These are phyloP conservation scores for Drosophila simulans DNA, from an alignment of 1,140 invertebrate species.

Conservation along the genomic window DNA sequence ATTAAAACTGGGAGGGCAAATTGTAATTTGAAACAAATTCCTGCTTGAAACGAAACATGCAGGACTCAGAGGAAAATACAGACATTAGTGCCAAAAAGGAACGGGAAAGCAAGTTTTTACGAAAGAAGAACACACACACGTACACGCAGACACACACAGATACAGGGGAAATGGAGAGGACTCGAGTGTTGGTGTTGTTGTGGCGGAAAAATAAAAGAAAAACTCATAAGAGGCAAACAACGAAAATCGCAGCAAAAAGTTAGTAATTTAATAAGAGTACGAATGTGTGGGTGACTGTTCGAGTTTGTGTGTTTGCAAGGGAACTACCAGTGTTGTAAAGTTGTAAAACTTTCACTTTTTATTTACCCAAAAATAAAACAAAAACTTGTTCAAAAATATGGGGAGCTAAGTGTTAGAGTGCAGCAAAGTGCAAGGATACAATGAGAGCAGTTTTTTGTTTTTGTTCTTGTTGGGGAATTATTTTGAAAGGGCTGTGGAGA, in stretches of 20 bases:
- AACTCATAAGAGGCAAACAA: constrained; percentile 61
- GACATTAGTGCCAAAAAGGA: constrained; percentile 19
- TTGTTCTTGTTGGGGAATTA: constrained; percentile 25
- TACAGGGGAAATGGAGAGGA: constrained; percentile 21
- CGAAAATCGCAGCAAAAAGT: constrained; percentile 58
- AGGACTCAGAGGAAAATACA: constrained; percentile 22
- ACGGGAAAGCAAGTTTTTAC: constrained; percentile 59
- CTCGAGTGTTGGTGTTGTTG: constrained; percentile 9
- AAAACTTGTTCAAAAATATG: constrained; percentile 39
- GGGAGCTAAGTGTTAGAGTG: constrained; percentile 43
- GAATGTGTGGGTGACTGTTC: constrained; percentile 23
- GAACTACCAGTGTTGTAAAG: constrained; percentile 53
- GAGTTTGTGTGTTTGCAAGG: constrained; percentile 23
- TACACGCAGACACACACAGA: constrained; percentile 14
- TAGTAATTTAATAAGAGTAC: constrained; percentile 69
- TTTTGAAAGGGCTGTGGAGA: constrained; percentile 7
- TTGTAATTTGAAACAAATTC: constrained; percentile 68
- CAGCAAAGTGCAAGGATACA: constrained; percentile 39
- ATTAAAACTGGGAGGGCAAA: constrained; percentile 55
- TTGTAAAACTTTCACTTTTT: constrained; percentile 49
- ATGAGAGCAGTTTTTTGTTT: constrained; percentile 30
- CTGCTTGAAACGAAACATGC: constrained; percentile 66
- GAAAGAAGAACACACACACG: constrained; percentile 34
- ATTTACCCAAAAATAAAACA: constrained; percentile 47
- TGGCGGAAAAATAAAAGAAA: constrained; percentile 11